Conservation (phyloP, 23 tunicate genomes). For the Clavelina lepadiformis region DNA sequence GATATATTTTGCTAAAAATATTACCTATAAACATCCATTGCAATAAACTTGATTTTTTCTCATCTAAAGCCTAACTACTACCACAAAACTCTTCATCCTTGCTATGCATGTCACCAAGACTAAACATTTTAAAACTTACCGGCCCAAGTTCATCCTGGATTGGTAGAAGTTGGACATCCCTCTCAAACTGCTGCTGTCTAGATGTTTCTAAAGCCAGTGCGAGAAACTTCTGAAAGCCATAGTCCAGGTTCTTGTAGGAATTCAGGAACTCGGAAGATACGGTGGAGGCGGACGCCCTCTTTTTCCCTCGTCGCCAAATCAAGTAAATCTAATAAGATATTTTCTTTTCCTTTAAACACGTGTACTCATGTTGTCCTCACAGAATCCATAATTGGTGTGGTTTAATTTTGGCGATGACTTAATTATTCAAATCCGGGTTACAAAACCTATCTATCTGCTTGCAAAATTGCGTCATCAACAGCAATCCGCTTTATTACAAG, state of each 20-base stretch:
- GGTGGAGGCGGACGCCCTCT: conserved; percentile 2
- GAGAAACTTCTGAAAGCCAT: conserved; percentile 58
- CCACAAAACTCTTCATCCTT: neutral
- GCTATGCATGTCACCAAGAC: neutral
- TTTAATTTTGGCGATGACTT: too few species aligned
- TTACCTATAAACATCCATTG: too few species aligned
- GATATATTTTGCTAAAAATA: too few species aligned
- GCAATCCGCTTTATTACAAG: too few species aligned
- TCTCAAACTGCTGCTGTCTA: conserved; percentile 56
- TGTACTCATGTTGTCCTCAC: too few species aligned
- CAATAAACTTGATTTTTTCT: too few species aligned
- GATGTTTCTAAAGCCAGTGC: conserved; percentile 38
- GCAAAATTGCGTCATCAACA: too few species aligned
- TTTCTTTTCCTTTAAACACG: too few species aligned
- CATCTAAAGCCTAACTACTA: too few species aligned
- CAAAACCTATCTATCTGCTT: too few species aligned
- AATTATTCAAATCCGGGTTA: too few species aligned
- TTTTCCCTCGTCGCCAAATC: conserved; percentile 18
- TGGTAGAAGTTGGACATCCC: conserved; percentile 20
- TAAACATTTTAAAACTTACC: conserved; percentile 27
- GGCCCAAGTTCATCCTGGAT: conserved; percentile 70
- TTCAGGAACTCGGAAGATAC: conserved; percentile 25
- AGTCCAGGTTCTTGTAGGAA: conserved; percentile 11
- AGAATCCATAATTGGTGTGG: too few species aligned
- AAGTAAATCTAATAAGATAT: conserved; percentile 30